Base-by-base conservation (phyloP, 92 coral and sea anemone genomes). In the Porites divaricata region DNA sequence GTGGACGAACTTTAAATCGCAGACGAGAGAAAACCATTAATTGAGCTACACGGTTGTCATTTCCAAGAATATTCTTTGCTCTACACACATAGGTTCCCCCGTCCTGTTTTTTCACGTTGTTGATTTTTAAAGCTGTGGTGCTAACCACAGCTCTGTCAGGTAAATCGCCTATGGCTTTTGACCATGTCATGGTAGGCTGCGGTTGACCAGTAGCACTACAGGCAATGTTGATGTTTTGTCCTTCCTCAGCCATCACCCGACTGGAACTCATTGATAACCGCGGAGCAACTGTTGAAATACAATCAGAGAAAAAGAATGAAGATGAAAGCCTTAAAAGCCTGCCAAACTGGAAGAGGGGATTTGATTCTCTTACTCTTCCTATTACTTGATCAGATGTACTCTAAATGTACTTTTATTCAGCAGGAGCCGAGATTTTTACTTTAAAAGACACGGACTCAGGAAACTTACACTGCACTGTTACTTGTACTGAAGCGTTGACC, bases 11-110 rank as follows among this genome's bases (percentile, higher is more conserved):
- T 11, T 24, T n/a, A 41, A 87, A 87, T 0, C 23, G 70, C 23
- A 87, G 51, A 53, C 74, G 75, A 72, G 90, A 63, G 74, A 87
- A 74, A 9, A 80, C 66, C 26, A 68, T 66, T 63, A 80, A 0
- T 45, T 74, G 90, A 11, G 68, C 82, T 22, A 24, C 52, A 2
- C 64, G 12, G 15, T 20, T 13, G 4, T 35, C 75, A 14, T 6
- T 17, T 35, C 90, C 90, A 59, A 87, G 81, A 6, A 74, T 52
- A 17, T 87, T 86, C 49, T 49, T 51, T 35, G 81, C 81, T 58
- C 16, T 28, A 23, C 90, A 87, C 13, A 72, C 54, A 22, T 64
- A 87, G 9, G 5, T 67, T 9, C 90, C 90, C 1, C 86, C 81
- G 20, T 87, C 86, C 25, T 28, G 9, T 50, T 21, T 68, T 67